Evolutionary conservation across 2,888 invertebrate genomes (phyloP).

Genomic region (Teleiodes luculella): DNA sequence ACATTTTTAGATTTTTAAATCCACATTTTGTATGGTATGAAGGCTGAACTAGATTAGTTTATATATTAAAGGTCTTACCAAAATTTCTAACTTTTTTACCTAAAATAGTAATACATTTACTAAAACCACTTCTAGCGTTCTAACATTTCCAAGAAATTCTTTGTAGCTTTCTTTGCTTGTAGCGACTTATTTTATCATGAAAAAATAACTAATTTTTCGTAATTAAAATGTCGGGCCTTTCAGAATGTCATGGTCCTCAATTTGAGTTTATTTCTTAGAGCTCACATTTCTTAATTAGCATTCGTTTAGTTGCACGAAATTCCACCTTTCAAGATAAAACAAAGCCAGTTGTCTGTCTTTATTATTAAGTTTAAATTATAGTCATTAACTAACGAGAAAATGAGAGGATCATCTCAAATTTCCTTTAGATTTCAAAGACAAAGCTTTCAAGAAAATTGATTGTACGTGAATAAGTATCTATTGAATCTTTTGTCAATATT

Average conservation of each 20-base stretch:
- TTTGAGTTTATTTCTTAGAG: constrained; percentile 47
- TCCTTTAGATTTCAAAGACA: constrained; percentile 39
- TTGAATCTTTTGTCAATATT: background rate
- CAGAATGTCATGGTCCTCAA: constrained; percentile 47
- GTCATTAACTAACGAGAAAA: constrained; percentile 67
- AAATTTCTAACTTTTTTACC: too few relatives aligned
- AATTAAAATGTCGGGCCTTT: constrained; percentile 41
- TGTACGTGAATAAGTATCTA: background rate
- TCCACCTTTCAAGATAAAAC: constrained; percentile 67
- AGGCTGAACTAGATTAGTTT: too few relatives aligned
- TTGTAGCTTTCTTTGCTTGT: too few relatives aligned
- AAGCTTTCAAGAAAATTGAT: constrained; percentile 42
- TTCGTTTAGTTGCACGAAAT: constrained; percentile 60
- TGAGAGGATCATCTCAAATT: constrained; percentile 55
- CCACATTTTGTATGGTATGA: too few relatives aligned
- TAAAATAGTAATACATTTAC: too few relatives aligned
- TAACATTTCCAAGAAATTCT: too few relatives aligned
- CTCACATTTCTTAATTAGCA: constrained; percentile 68
- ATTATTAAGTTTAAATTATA: constrained; percentile 74
- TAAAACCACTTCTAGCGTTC: too few relatives aligned
- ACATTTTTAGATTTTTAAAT: too few relatives aligned
- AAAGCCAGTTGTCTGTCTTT: constrained; percentile 68
- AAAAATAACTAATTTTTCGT: constrained; percentile 29
- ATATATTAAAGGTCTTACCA: too few relatives aligned
- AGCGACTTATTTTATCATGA: too few relatives aligned